Percentiles rank a stretch among this genome's conserved stretches.
Conservation (phyloP, 2,888 invertebrate genomes). For the Meganola albula region DNA sequence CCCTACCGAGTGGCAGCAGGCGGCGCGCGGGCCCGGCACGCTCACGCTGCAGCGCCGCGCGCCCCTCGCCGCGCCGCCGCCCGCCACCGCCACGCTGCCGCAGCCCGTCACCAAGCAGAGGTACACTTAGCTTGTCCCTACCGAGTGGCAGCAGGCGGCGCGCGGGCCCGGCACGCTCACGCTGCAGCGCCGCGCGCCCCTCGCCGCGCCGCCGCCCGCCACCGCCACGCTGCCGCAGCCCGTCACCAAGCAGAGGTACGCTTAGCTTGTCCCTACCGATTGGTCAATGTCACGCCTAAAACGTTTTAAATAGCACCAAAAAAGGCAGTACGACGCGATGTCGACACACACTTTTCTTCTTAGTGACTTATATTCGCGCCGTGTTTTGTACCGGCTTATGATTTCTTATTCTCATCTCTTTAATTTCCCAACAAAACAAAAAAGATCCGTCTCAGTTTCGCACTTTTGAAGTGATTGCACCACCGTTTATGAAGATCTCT, state of each 20-base stretch:
- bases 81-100: conserved; percentile 58
- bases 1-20: conserved; percentile 46
- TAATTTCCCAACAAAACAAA: too few relatives aligned
- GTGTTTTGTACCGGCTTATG: background rate
- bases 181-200: conserved; percentile 60
- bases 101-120: conserved; percentile 60
- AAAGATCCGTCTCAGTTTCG: too few relatives aligned
- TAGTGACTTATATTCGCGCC: background rate
- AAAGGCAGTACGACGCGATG: too few relatives aligned
- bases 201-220: conserved; percentile 49
- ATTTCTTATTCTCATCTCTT: too few relatives aligned
- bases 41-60: conserved; percentile 67
- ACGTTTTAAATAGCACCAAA: too few relatives aligned
- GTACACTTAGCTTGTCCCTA: too few relatives aligned
- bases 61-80: conserved; percentile 49
- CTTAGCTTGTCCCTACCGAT: too few relatives aligned
- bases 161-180: conserved; percentile 58
- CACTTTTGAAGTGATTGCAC: too few relatives aligned
- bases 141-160: conserved; percentile 51
- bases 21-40: conserved; percentile 45
- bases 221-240: conserved; percentile 64
- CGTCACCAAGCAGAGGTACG: conserved; percentile 54
- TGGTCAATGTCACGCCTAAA: too few relatives aligned
- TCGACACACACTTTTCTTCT: too few relatives aligned
- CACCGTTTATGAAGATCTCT: too few relatives aligned